Evolutionary conservation across 2,113 vertebrate genomes (phyloP).

Genomic region (Nesogale talazaci): DNA sequence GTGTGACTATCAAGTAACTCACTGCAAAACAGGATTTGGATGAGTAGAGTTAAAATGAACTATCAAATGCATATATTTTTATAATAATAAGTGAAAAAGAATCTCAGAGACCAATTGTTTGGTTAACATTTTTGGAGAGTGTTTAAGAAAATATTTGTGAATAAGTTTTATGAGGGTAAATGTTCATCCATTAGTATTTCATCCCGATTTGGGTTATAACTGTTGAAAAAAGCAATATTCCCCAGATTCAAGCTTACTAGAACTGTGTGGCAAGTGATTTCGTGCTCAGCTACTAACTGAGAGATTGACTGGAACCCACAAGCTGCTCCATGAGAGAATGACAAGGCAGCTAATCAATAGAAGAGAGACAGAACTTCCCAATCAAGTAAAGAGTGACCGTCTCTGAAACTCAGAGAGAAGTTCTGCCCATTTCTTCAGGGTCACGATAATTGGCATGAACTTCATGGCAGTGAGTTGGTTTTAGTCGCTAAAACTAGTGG

Average conservation of each 20-base stretch:
- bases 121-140: background rate
- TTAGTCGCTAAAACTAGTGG: no score
- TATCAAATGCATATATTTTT: background rate
- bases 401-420: no score
- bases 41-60: constrained; percentile 51
- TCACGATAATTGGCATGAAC: no score
- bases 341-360: no score
- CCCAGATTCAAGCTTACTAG: background rate
- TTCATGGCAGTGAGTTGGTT: no score
- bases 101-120: background rate
- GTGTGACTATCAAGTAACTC: constrained; percentile 50
- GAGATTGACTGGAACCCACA: no score
- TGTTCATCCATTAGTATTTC: background rate
- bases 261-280: background rate
- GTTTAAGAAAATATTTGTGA: background rate
- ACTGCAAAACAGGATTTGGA: constrained; percentile 46
- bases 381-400: no score
- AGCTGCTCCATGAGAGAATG: no score
- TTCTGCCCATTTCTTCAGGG: no score
- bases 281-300: background rate
- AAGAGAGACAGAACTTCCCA: no score
- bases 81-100: constrained; percentile 4
- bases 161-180: background rate
- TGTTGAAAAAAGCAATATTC: constrained; percentile 18
- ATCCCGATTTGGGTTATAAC: constrained; percentile 12